Evolutionary conservation across 2,888 invertebrate genomes (phyloP).

Genomic region (Tetramorium bicarinatum): DNA sequence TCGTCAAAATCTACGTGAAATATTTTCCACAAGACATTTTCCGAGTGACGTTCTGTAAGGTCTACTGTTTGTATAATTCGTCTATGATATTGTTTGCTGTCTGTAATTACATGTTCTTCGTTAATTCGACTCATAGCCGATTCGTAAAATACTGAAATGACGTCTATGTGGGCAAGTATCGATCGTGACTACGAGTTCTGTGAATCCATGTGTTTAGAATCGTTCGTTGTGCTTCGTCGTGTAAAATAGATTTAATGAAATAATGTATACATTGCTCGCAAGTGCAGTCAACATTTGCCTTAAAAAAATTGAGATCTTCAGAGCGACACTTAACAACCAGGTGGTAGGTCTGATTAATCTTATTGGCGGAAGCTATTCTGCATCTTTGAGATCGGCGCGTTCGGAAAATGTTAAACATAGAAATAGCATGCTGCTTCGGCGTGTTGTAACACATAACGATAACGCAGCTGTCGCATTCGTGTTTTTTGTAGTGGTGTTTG

Average conservation of each 20-base stretch:
- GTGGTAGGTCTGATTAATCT: slow-evolving; percentile 1
- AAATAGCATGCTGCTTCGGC: not conserved
- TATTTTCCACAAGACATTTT: slow-evolving; percentile 74
- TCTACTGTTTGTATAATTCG: slow-evolving; percentile 78
- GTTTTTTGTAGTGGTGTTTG: slow-evolving; percentile 18
- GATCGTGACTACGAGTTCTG: not conserved
- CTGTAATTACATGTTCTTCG: slow-evolving; percentile 78
- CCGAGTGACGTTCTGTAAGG: slow-evolving; percentile 75
- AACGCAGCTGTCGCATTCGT: not conserved
- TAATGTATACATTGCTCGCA: not conserved
- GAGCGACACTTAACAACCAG: not conserved
- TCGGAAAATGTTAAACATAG: not conserved
- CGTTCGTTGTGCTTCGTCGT: not conserved
- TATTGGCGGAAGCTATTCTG: not conserved
- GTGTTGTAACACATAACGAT: not conserved
- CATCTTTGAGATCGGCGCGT: not conserved
- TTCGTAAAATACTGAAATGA: slow-evolving; percentile 10
- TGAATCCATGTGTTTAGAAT: slow-evolving; percentile 11
- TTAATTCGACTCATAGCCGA: no score
- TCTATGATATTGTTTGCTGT: slow-evolving; percentile 60
- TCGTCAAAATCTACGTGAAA: slow-evolving; percentile 84
- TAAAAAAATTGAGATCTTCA: not conserved
- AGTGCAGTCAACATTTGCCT: not conserved
- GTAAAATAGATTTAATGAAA: slow-evolving; percentile 15
- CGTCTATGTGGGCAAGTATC: slow-evolving; percentile 1